Conservation (phyloP, 2,797 vertebrate genomes). For the Cyprinodon diabolis region DNA sequence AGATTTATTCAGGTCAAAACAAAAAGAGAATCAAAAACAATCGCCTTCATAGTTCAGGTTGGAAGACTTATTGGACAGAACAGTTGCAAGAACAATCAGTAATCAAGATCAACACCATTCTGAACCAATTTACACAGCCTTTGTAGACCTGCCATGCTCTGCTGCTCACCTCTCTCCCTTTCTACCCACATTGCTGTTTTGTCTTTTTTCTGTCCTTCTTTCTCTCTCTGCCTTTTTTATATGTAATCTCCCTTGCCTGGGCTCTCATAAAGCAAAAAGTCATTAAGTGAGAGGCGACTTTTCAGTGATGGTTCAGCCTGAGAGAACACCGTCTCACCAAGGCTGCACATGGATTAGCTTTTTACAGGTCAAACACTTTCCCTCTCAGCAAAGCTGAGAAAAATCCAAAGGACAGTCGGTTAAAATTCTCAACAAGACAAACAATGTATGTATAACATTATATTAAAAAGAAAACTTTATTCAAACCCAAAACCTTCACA, state of each 20-base stretch:
- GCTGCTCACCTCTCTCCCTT: slow-evolving; percentile 33
- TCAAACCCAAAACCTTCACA: neutral
- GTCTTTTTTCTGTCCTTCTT: slow-evolving; percentile 17
- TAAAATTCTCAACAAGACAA: slow-evolving; percentile 43
- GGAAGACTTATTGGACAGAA: slow-evolving; percentile 27
- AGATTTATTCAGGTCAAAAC: slow-evolving; percentile 8
- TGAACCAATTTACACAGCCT: slow-evolving; percentile 63
- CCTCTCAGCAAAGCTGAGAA: slow-evolving; percentile 28
- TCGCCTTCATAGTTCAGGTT: slow-evolving; percentile 11
- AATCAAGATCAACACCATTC: slow-evolving; percentile 67
- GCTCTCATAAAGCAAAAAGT: slow-evolving; percentile 73
- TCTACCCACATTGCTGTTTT: slow-evolving; percentile 14
- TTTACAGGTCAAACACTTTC: slow-evolving; percentile 63
- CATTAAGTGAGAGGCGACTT: slow-evolving; percentile 75
- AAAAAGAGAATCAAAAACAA: neutral
- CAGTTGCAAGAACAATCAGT: slow-evolving; percentile 51
- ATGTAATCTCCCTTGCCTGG: slow-evolving; percentile 68
- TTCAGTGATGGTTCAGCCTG: slow-evolving; percentile 71
- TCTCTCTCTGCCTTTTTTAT: slow-evolving; percentile 42
- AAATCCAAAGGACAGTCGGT: slow-evolving; percentile 47
- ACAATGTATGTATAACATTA: neutral
- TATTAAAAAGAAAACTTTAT: neutral
- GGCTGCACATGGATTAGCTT: slow-evolving; percentile 70
- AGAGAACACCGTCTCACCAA: slow-evolving; percentile 69
- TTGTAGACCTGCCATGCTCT: slow-evolving; percentile 53